phyloP scores from a whole-genome alignment of 2,113 vertebrate species.

The Charina bottae region DNA sequence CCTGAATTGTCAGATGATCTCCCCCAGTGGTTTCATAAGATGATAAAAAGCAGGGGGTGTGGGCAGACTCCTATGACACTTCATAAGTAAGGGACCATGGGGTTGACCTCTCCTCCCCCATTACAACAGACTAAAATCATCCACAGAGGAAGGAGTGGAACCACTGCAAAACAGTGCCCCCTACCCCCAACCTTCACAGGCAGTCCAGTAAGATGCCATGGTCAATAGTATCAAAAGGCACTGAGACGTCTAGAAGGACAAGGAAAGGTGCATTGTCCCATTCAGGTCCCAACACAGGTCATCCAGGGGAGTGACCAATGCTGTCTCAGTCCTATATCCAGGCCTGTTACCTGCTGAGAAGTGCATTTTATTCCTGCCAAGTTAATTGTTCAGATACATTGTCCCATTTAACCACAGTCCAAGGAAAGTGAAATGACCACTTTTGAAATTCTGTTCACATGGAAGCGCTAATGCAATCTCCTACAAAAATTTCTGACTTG shows the following conservation, averaged over 20 bases:
- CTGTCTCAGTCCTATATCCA: not conserved
- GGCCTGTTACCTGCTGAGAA: not conserved
- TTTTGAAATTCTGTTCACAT: not conserved
- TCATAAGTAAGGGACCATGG: not conserved
- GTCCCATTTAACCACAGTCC: not conserved
- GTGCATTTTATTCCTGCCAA: not conserved
- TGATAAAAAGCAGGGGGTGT: not conserved
- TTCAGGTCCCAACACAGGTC: not conserved
- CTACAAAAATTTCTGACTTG: not conserved
- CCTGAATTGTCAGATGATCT: not conserved
- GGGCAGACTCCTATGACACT: not conserved
- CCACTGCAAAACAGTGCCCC: not conserved
- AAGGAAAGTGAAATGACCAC: not conserved
- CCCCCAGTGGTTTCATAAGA: not conserved
- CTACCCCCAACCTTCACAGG: not conserved
- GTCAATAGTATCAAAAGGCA: not conserved
- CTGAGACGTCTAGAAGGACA: not conserved
- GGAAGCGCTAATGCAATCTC: not conserved
- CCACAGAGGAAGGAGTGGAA: not conserved
- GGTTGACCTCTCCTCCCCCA: not conserved
- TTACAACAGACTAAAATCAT: not conserved
- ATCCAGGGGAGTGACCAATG: not conserved
- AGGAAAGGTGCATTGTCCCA: not conserved
- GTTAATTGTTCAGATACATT: conserved; percentile 12
- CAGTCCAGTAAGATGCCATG: not conserved